Percentiles rank a stretch among this genome's conserved stretches.
Conservation (phyloP, 2,113 vertebrate species). For the Alethe castanea region DNA sequence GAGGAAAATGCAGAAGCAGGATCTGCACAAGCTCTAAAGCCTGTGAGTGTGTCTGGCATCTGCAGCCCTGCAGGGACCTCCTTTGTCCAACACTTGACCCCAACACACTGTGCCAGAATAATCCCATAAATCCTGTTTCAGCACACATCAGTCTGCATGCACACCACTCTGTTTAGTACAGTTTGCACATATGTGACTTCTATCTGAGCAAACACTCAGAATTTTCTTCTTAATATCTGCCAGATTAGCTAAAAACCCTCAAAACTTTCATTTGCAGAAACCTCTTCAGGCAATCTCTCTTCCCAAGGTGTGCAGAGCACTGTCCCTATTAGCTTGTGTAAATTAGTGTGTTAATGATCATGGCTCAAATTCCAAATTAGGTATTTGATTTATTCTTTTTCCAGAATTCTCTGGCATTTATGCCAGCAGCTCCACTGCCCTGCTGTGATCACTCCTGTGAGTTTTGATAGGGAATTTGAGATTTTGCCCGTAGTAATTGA, state of each 20-base stretch:
- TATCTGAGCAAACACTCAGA: neutral
- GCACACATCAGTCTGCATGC: fast-evolving
- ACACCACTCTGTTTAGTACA: neutral
- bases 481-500: neutral
- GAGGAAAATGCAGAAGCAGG: neutral
- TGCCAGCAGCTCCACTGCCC: neutral
- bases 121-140: neutral
- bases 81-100: neutral
- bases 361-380: neutral
- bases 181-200: fast-evolving
- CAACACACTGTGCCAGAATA: neutral
- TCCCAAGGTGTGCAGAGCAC: fast-evolving
- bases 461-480: neutral
- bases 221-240: neutral
- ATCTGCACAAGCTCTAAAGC: neutral
- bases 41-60: neutral
- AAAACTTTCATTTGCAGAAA: neutral
- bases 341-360: neutral
- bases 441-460: neutral
- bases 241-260: neutral
- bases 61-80: neutral
- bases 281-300: neutral
- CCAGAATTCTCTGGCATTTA: neutral
- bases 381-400: neutral
- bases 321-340: neutral